A percentile compares a stretch with the other conserved stretches of the same genome.
Conservation (phyloP, 1,140 invertebrate genomes). For the Drosophila subpulchrella region DNA sequence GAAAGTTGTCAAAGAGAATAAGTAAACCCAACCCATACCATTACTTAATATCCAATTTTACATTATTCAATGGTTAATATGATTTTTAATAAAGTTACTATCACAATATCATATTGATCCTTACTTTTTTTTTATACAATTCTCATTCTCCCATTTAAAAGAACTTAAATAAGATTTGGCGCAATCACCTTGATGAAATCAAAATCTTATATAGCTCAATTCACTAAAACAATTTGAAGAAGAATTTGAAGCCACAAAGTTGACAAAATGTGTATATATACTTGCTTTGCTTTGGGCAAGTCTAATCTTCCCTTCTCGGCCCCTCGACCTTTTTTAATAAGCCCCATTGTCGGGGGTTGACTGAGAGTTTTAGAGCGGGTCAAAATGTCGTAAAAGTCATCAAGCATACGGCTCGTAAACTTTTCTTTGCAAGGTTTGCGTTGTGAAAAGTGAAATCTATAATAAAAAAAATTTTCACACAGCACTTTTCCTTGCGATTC, state of each 20-base stretch:
- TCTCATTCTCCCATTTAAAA: too few relatives aligned
- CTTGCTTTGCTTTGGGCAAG: neutral
- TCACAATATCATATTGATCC: too few relatives aligned
- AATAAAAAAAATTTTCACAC: constrained; percentile 64
- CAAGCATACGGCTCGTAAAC: constrained; percentile 60
- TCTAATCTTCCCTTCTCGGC: constrained; percentile 3
- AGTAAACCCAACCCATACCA: too few relatives aligned
- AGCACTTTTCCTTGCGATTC: constrained; percentile 47
- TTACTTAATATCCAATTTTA: too few relatives aligned
- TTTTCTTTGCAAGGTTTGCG: constrained; percentile 17
- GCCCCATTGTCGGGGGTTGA: constrained; percentile 16
- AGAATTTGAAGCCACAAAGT: constrained; percentile 1
- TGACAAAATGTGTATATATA: constrained; percentile 1
- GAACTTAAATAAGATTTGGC: too few relatives aligned
- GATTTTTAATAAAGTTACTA: too few relatives aligned
- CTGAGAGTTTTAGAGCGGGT: constrained; percentile 50
- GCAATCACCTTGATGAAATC: neutral
- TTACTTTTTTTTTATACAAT: too few relatives aligned
- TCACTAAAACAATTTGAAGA: neutral
- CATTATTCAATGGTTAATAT: too few relatives aligned
- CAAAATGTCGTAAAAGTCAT: constrained; percentile 70
- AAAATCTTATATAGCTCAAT: constrained; percentile 2
- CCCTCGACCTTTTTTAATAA: constrained; percentile 58
- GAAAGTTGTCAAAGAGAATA: too few relatives aligned
- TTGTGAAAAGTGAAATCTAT: constrained; percentile 71